Conservation (phyloP, 2,888 invertebrate genomes). For the Rhagophthalmus giganteus region DNA sequence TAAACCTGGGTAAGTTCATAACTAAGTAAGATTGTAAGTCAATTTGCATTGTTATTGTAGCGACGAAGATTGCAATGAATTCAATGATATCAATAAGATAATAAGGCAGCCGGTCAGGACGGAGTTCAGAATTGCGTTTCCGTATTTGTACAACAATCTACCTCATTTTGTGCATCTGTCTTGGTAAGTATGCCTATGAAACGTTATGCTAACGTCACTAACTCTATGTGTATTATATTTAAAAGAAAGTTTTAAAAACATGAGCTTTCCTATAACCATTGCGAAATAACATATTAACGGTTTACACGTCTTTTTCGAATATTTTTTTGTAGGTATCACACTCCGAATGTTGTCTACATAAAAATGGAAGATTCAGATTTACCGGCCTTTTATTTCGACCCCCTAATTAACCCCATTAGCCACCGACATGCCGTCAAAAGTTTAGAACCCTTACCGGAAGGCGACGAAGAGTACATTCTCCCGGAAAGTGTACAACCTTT, state of each 20-base stretch:
- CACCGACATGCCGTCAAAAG: constrained; percentile 84
- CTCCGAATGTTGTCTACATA: constrained; percentile 98
- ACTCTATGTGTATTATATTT: too few relatives aligned
- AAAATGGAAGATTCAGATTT: constrained; percentile 99
- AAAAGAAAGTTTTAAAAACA: too few relatives aligned
- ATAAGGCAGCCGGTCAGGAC: constrained; percentile 98
- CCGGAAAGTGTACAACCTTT: constrained; percentile 91
- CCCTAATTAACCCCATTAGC: constrained; percentile 98
- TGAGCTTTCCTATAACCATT: too few relatives aligned
- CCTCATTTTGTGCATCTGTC: constrained; percentile 98
- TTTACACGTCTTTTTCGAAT: neutral
- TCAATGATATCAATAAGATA: constrained; percentile 99
- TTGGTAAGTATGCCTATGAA: constrained; percentile 92
- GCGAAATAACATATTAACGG: too few relatives aligned
- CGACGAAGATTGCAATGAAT: constrained; percentile 99
- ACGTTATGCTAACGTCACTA: too few relatives aligned
- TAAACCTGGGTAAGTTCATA: constrained; percentile 75
- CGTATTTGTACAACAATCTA: constrained; percentile 98
- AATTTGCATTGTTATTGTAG: too few relatives aligned
- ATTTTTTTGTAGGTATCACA: constrained; percentile 82
- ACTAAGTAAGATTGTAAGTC: too few relatives aligned
- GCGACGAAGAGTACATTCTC: constrained; percentile 91
- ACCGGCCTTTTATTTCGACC: constrained; percentile 99
- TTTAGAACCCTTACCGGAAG: constrained; percentile 86
- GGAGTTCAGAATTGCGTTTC: constrained; percentile 99